These are phyloP conservation scores for Hetaerina americana DNA, from an alignment of 1,140 invertebrate species.

Conservation along the genomic window DNA sequence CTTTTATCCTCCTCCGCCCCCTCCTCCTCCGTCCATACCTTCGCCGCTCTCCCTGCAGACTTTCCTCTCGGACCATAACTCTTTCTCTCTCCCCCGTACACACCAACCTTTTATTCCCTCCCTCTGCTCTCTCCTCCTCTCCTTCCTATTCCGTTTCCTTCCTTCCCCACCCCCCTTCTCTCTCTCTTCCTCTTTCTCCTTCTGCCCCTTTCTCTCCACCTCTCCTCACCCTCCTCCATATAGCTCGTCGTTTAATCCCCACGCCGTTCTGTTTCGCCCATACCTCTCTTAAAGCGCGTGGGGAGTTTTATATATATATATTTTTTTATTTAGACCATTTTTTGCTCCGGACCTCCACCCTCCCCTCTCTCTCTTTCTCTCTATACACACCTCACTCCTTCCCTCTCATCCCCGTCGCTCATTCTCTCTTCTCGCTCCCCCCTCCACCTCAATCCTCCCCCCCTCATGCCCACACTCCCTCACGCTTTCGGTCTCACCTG, in stretches of 20 bases:
- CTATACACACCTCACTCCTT: not conserved
- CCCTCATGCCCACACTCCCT: too few relatives aligned
- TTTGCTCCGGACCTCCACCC: not conserved
- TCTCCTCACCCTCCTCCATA: not conserved
- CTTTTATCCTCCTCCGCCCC: not conserved
- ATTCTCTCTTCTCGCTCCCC: not conserved
- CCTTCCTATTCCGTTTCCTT: not conserved
- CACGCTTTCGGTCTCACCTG: too few relatives aligned
- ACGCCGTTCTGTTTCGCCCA: too few relatives aligned
- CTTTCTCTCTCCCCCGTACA: too few relatives aligned
- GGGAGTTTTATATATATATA: too few relatives aligned
- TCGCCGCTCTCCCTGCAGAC: not conserved
- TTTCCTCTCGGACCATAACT: not conserved
- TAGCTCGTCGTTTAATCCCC: too few relatives aligned
- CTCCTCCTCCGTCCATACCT: too few relatives aligned
- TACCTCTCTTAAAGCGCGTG: too few relatives aligned
- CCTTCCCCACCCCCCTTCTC: not conserved
- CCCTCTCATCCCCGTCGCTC: not conserved
- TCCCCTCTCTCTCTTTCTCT: not conserved
- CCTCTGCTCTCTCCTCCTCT: not conserved
- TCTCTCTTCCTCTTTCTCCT: not conserved
- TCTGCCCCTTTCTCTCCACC: not conserved
- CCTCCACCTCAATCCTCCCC: not conserved
- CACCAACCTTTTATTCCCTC: too few relatives aligned
- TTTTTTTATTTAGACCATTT: too few relatives aligned